These are phyloP conservation scores for Cinclus mexicanus DNA, from an alignment of 2,113 vertebrate species.

Conservation along the genomic window DNA sequence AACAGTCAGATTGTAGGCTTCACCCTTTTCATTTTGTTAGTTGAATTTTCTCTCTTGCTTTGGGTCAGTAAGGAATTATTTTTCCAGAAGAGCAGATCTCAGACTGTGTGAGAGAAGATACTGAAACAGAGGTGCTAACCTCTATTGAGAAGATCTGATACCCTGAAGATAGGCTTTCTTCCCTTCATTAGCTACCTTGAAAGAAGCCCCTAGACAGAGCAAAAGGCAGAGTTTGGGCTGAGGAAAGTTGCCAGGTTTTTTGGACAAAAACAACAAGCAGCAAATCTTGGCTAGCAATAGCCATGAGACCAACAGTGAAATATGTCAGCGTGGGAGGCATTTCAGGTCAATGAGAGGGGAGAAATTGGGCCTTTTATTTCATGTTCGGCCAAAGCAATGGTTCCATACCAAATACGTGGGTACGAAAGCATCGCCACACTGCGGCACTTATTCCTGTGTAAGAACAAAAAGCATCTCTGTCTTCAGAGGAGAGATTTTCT, in stretches of 20 bases:
- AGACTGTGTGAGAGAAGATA: not conserved
- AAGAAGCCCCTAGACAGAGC: not conserved
- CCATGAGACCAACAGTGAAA: not conserved
- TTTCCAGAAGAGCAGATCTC: not conserved
- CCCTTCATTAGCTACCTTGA: not conserved
- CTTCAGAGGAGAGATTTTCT: not conserved
- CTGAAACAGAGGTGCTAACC: conserved; percentile 18
- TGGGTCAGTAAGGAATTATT: not conserved
- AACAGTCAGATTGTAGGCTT: not conserved
- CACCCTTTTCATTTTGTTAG: not conserved
- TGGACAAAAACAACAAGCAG: not conserved
- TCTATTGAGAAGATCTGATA: not conserved
- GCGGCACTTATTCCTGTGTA: not conserved
- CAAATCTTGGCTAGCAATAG: not conserved
- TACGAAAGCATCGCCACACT: not conserved
- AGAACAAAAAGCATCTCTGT: not conserved
- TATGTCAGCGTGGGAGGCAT: not conserved
- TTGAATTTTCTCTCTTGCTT: not conserved
- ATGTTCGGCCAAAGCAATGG: not conserved
- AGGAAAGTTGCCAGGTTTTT: not conserved
- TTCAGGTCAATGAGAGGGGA: not conserved
- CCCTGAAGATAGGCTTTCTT: not conserved
- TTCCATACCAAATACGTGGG: rapidly evolving
- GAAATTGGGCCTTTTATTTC: not conserved
- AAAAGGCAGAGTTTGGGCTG: not conserved